A percentile compares a stretch with the other conserved stretches of the same genome.
Evolutionary conservation across 2,113 vertebrate genomes (phyloP).

Genomic region (Colius striatus): DNA sequence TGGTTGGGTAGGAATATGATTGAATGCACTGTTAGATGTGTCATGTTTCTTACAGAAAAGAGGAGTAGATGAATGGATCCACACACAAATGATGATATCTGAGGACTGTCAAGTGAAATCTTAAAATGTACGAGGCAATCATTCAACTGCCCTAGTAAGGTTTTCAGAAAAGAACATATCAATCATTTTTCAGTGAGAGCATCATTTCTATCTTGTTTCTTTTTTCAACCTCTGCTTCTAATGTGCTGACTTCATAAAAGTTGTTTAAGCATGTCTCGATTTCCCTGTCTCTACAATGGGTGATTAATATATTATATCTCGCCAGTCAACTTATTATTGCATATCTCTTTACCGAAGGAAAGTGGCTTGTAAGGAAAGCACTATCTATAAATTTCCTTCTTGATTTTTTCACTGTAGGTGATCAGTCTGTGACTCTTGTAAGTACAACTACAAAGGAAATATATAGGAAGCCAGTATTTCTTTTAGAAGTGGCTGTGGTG

Average conservation of each 20-base stretch:
- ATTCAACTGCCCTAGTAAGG: neutral
- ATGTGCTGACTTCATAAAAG: neutral
- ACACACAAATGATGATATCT: neutral
- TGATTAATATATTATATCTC: neutral
- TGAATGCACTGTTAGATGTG: neutral
- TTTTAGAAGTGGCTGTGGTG: neutral
- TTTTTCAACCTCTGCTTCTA: neutral
- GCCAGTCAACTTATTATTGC: neutral
- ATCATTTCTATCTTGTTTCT: neutral
- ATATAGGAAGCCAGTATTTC: neutral
- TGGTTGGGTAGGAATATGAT: neutral
- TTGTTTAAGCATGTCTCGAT: neutral
- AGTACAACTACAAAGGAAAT: neutral
- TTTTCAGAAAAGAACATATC: neutral
- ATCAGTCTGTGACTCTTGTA: neutral
- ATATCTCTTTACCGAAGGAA: neutral
- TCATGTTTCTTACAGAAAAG: neutral
- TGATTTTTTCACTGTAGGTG: neutral
- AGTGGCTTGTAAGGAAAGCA: neutral
- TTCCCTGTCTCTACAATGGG: neutral
- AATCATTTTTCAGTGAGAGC: slow-evolving; percentile 4
- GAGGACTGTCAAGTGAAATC: slow-evolving; percentile 1
- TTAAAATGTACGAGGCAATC: neutral
- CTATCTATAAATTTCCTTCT: neutral
- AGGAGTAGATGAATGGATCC: neutral